Evolutionary conservation across 2,888 invertebrate species (phyloP).

Genomic region (Alentia gelatinosa): DNA sequence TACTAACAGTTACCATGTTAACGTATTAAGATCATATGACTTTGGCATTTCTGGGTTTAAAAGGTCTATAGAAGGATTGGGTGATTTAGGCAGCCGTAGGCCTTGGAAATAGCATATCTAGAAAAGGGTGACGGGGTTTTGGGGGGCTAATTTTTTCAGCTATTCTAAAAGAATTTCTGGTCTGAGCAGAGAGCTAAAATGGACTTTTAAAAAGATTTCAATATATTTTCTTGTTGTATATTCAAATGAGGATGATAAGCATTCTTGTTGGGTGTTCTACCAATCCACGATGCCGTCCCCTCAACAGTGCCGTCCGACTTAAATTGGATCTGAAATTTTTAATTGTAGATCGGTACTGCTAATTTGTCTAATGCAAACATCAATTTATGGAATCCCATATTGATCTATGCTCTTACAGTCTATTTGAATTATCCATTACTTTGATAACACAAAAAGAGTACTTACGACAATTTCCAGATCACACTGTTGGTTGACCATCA

Average conservation of each 20-base stretch:
- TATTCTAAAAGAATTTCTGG: no score
- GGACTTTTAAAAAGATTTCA: no score
- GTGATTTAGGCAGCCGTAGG: background rate
- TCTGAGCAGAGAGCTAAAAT: no score
- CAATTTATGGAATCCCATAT: background rate
- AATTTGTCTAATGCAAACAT: background rate
- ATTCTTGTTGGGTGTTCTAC: background rate
- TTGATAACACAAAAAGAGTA: background rate
- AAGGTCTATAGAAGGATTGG: background rate
- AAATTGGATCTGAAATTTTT: background rate
- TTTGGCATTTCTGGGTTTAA: no score
- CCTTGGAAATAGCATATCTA: background rate
- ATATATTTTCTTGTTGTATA: no score
- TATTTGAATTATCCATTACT: background rate
- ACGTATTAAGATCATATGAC: no score
- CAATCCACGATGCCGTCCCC: background rate
- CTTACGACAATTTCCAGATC: constrained; percentile 24
- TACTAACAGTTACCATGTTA: no score
- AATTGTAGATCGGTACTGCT: background rate
- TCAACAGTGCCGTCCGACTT: background rate
- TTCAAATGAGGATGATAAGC: no score
- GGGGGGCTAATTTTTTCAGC: no score
- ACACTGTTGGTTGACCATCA: constrained; percentile 41
- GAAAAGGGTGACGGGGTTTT: no score
- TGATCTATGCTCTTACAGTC: background rate